phyloP scores from a whole-genome alignment of 2,888 invertebrate genomes.

The Gortyna flavago region DNA sequence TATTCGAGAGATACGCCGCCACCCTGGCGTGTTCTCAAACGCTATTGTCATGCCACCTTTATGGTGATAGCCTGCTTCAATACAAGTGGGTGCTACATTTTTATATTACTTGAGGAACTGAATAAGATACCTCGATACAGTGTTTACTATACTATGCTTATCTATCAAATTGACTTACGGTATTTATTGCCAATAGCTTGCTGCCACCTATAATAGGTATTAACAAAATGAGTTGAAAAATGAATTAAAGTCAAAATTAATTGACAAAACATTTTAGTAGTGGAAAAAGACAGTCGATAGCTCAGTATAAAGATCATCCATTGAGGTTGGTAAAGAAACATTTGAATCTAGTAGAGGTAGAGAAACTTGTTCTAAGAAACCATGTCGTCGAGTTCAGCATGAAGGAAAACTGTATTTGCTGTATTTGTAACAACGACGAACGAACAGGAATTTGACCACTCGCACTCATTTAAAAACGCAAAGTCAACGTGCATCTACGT shows the following conservation, averaged over 20 bases:
- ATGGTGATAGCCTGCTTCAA: conserved; percentile 74
- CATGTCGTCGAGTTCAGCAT: not conserved
- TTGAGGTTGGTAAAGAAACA: not conserved
- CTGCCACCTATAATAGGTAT: not conserved
- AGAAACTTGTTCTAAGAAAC: not conserved
- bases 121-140: conserved; percentile 36
- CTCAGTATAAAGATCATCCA: no score
- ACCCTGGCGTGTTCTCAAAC: conserved; percentile 79
- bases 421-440: not conserved
- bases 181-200: not conserved
- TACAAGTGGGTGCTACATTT: conserved; percentile 61
- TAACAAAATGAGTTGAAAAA: not conserved
- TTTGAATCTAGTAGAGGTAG: not conserved
- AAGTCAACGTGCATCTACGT: conserved; percentile 14
- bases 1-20: conserved; percentile 82
- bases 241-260: not conserved
- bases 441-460: not conserved
- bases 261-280: not conserved
- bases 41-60: conserved; percentile 86
- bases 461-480: not conserved
- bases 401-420: not conserved
- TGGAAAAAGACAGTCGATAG: not conserved
- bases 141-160: conserved; percentile 16
- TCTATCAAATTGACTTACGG: not conserved
- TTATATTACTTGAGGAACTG: conserved; percentile 54